A percentile compares a stretch with the other conserved stretches of the same genome.
These are phyloP conservation scores for Autographa gamma DNA, from an alignment of 2,888 invertebrate genomes.

Conservation along the genomic window DNA sequence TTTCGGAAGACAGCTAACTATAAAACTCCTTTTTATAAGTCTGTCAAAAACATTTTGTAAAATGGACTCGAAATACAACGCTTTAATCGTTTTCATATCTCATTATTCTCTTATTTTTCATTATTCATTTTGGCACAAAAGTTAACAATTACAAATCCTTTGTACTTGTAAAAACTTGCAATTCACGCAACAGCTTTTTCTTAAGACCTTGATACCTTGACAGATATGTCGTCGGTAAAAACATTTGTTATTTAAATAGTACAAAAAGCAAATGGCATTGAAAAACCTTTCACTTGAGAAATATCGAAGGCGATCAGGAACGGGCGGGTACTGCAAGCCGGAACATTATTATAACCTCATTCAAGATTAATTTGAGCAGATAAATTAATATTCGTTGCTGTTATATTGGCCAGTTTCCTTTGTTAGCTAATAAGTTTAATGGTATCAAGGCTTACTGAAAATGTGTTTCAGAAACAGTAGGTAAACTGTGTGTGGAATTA, in stretches of 20 bases:
- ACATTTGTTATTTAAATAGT: constrained; percentile 53
- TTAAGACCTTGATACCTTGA: constrained; percentile 50
- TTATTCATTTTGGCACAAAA: neutral
- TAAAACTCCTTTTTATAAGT: no score
- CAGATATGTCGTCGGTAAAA: constrained; percentile 29
- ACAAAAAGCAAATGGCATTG: constrained; percentile 69
- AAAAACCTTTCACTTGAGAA: constrained; percentile 76
- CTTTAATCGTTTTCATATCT: no score
- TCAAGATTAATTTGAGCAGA: constrained; percentile 5
- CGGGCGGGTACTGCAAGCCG: constrained; percentile 51
- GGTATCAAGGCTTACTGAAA: neutral
- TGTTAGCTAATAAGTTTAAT: neutral
- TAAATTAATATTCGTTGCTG: constrained; percentile 1
- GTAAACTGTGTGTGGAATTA: no score
- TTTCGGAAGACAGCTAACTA: no score
- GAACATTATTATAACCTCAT: constrained; percentile 30
- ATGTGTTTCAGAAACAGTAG: neutral
- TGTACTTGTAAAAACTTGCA: constrained; percentile 12
- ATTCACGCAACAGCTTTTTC: constrained; percentile 27
- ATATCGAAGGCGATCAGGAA: constrained; percentile 74
- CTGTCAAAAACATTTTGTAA: no score
- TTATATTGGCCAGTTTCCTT: neutral
- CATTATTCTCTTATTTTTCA: neutral
- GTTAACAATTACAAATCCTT: neutral
- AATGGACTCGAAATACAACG: no score